Evolutionary conservation across 2,888 invertebrate genomes (phyloP).

Genomic region (Cantharis lateralis): DNA sequence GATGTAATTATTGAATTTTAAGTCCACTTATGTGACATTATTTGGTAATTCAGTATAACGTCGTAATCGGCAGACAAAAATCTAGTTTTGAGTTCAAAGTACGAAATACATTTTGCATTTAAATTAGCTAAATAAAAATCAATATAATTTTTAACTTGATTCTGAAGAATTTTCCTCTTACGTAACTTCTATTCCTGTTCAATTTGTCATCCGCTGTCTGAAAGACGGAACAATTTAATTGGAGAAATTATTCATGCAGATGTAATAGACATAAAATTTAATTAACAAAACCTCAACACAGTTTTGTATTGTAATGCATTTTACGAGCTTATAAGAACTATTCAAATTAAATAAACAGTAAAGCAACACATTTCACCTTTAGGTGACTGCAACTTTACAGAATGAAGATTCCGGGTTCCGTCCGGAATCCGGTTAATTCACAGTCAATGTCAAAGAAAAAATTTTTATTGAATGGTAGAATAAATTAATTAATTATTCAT

Average conservation of each 20-base stretch:
- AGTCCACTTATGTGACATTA: neutral
- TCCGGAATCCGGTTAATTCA: too few relatives aligned
- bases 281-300: neutral
- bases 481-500: neutral
- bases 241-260: neutral
- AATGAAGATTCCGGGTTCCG: too few relatives aligned
- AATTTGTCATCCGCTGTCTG: neutral
- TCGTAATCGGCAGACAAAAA: neutral
- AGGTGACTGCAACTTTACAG: too few relatives aligned
- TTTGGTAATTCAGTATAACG: neutral
- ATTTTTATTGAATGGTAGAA: neutral
- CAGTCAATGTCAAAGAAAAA: too few relatives aligned
- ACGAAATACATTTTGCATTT: neutral
- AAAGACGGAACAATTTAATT: neutral
- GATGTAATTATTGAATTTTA: neutral
- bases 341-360: too few relatives aligned
- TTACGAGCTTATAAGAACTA: too few relatives aligned
- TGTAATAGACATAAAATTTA: neutral
- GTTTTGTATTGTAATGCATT: too few relatives aligned
- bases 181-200: neutral
- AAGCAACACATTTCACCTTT: too few relatives aligned
- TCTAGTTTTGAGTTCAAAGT: neutral
- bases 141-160: neutral
- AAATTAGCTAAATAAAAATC: neutral
- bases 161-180: neutral